Percentiles rank a stretch among this genome's conserved stretches.
Evolutionary conservation across 2,113 vertebrate genomes (phyloP).

Genomic region (Catharus fuscescens): DNA sequence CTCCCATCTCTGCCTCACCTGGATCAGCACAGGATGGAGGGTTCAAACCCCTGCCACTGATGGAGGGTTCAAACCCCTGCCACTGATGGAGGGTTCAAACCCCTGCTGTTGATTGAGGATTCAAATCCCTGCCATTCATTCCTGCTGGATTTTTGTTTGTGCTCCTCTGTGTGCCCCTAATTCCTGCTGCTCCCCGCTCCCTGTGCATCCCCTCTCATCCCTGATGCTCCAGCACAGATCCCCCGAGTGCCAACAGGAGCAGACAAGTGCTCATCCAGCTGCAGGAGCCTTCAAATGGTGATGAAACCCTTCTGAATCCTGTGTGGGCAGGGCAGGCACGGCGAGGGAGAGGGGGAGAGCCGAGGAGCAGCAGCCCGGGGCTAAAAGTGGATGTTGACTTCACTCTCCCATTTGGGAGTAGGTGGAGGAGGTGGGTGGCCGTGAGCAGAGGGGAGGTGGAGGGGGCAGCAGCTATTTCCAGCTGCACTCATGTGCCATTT

Average conservation of each 20-base stretch:
- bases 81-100: no score
- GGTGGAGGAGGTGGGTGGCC: conserved; percentile 60
- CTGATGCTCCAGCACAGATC: background rate
- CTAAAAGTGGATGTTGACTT: conserved; percentile 69
- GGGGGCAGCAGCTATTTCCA: conserved; percentile 62
- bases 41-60: no score
- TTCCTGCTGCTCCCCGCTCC: background rate
- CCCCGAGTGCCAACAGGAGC: accelerated
- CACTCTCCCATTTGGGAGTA: conserved; percentile 44
- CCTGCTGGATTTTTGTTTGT: background rate
- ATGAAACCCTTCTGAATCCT: background rate
- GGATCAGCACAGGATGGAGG: background rate
- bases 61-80: no score
- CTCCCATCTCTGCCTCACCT: accelerated
- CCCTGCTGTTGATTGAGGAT: background rate
- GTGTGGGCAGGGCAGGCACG: background rate
- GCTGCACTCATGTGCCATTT: conserved; percentile 45
- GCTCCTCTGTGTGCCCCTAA: background rate
- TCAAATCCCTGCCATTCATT: no score
- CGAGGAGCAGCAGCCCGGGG: background rate
- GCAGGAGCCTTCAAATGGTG: background rate
- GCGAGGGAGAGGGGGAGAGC: background rate
- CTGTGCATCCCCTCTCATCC: accelerated
- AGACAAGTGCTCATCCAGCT: background rate
- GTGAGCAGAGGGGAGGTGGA: conserved; percentile 20